Base-by-base conservation (phyloP, 2,797 vertebrate species). In the Erpetoichthys calabaricus region DNA sequence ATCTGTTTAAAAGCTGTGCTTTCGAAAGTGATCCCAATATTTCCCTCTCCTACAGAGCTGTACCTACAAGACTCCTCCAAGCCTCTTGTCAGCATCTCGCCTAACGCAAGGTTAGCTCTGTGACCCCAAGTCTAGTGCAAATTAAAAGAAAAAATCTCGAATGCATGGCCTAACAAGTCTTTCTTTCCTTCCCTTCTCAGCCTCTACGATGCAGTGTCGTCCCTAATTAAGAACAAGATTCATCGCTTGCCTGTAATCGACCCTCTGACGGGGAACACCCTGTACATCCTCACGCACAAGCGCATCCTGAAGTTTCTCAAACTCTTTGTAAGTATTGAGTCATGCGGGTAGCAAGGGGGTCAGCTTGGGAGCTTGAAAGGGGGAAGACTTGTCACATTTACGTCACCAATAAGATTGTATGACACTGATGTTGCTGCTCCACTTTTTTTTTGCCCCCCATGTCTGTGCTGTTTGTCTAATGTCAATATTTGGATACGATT, bases 241-340 rank as follows among this genome's bases (percentile, higher is more conserved):
- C 95, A 99, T 73, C 91, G 95, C 44, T 73, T 99, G 65, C 95
- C 95, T 3, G 95, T 99, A 49, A 93, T 99, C 4, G 93, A 98
- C 76, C 92, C 94, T 0, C 78, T 89, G 67, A 97, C 94, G 0
- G 95, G 95, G 47, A 98, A 98, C 79, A 95, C 95, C 0, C 83
- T 99, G 59, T 99, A 99, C 67, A 99, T 99, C 64, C 89, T 99
- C 66, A 99, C 95, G 10, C 95, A 99, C 75, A 99, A 99, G 69
- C 89, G 94, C 70, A 98, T 99, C 71, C 91, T 99, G 65, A 98
- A 98, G 76, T 99, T 99, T 75, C 88, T 99, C 68, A 96, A 95
- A 65, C 87, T 99, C 61, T 99, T 98, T 75, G 94, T 99, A 70
- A 90, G 95, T 88, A 3, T 2, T 10, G 3, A 8, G 8, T 44